Evolutionary conservation across 2,888 invertebrate species (phyloP).

Genomic region (Rhagium mordax): DNA sequence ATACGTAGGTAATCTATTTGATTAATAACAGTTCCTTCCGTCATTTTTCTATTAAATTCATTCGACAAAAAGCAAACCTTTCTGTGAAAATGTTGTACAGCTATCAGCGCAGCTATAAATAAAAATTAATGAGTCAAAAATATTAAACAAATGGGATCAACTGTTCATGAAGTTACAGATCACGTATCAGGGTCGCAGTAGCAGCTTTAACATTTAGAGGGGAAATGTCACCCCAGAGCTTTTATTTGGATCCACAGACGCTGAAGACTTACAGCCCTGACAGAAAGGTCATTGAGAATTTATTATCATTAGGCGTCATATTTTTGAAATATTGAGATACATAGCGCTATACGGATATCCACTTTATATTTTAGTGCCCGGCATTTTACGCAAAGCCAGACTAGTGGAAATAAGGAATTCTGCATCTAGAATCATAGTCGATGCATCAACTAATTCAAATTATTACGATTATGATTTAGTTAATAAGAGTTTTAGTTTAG

Average conservation of each 20-base stretch:
- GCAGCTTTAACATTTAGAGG: constrained; percentile 67
- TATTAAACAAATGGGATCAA: constrained; percentile 64
- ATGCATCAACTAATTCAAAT: too few relatives aligned
- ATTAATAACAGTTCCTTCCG: constrained; percentile 32
- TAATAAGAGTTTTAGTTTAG: too few relatives aligned
- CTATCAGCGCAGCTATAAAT: constrained; percentile 56
- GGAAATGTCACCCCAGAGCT: constrained; percentile 66
- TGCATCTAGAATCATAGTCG: background rate
- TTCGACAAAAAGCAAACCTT: constrained; percentile 27
- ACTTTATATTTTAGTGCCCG: constrained; percentile 34
- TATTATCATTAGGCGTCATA: constrained; percentile 58
- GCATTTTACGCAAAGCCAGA: constrained; percentile 12
- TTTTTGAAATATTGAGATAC: constrained; percentile 55
- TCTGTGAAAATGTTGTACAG: constrained; percentile 34
- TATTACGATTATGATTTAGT: too few relatives aligned
- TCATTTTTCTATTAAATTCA: constrained; percentile 35
- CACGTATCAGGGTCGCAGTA: constrained; percentile 64
- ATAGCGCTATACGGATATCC: constrained; percentile 41
- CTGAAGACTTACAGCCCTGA: constrained; percentile 52
- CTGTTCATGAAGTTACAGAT: constrained; percentile 66
- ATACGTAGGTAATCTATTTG: constrained; percentile 28
- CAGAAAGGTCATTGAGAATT: constrained; percentile 60
- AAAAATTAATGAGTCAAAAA: constrained; percentile 65
- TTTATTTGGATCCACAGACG: constrained; percentile 53
- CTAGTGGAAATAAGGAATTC: background rate